phyloP scores from a whole-genome alignment of 1,140 invertebrate genomes.

The Limonius californicus region DNA sequence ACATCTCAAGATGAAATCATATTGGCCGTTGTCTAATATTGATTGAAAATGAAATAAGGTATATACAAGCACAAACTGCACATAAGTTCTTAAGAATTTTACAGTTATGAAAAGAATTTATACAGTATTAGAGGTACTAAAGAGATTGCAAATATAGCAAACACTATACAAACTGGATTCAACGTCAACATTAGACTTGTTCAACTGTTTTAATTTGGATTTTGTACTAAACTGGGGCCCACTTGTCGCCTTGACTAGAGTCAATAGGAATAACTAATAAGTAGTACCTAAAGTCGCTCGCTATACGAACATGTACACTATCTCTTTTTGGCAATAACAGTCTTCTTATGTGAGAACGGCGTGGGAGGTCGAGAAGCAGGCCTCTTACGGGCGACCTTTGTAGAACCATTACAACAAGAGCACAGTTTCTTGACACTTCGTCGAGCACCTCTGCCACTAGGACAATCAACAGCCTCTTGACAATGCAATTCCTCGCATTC shows the following conservation, averaged over 20 bases:
- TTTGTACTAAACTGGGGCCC: constrained; percentile 46
- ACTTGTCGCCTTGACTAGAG: constrained; percentile 31
- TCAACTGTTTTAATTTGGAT: constrained; percentile 22
- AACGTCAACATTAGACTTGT: constrained; percentile 10
- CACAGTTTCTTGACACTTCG: constrained; percentile 40
- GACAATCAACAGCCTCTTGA: constrained; percentile 32
- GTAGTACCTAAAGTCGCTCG: constrained; percentile 12
- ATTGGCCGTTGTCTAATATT: background rate
- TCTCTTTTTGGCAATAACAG: constrained; percentile 44
- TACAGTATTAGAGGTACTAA: constrained; percentile 39
- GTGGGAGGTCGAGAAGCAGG: constrained; percentile 33
- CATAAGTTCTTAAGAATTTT: constrained; percentile 41
- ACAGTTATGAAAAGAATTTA: constrained; percentile 42
- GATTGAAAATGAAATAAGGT: constrained; percentile 31
- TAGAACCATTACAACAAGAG: constrained; percentile 42
- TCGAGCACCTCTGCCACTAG: constrained; percentile 37
- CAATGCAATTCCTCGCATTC: constrained; percentile 37
- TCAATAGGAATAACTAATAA: constrained; percentile 18
- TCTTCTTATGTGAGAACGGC: constrained; percentile 39
- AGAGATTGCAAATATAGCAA: constrained; percentile 42
- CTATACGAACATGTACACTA: constrained; percentile 39
- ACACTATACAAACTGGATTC: constrained; percentile 25
- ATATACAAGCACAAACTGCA: constrained; percentile 47
- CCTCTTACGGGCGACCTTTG: constrained; percentile 33
- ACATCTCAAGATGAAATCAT: background rate